These are phyloP conservation scores for Taxidea taxus DNA, from an alignment of 2,113 vertebrate genomes.

Conservation along the genomic window DNA sequence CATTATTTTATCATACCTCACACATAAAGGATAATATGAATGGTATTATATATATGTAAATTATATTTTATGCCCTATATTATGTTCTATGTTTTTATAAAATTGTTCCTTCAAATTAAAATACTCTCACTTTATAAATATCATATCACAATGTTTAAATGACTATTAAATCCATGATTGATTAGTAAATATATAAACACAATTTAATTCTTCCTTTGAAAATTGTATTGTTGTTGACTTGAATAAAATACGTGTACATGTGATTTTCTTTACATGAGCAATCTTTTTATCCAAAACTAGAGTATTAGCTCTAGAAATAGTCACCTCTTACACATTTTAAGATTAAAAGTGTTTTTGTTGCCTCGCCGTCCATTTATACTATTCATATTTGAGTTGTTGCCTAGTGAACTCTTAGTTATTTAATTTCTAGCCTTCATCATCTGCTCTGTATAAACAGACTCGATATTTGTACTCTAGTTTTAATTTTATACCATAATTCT, in stretches of 20 bases:
- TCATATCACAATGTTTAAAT: neutral
- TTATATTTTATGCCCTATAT: neutral
- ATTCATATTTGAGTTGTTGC: neutral
- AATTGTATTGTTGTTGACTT: neutral
- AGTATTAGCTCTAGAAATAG: neutral
- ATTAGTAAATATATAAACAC: neutral
- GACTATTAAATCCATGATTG: neutral
- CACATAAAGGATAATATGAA: neutral
- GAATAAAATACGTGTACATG: neutral
- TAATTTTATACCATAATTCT: constrained; percentile 27
- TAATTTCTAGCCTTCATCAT: neutral
- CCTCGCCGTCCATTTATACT: neutral
- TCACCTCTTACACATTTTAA: neutral
- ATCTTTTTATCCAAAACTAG: neutral
- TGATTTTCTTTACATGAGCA: neutral
- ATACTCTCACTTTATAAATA: neutral
- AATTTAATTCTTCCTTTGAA: constrained; percentile 21
- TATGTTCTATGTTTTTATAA: neutral
- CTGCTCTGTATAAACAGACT: neutral
- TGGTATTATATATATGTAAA: neutral
- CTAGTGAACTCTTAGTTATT: neutral
- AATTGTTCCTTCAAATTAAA: neutral
- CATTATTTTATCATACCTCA: neutral
- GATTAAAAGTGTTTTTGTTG: neutral
- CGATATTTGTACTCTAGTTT: neutral